Evolutionary conservation across 2,113 vertebrate species (phyloP), one percentile per base, ranked within the genome.

Genomic region (Misgurnus anguillicaudatus): DNA sequence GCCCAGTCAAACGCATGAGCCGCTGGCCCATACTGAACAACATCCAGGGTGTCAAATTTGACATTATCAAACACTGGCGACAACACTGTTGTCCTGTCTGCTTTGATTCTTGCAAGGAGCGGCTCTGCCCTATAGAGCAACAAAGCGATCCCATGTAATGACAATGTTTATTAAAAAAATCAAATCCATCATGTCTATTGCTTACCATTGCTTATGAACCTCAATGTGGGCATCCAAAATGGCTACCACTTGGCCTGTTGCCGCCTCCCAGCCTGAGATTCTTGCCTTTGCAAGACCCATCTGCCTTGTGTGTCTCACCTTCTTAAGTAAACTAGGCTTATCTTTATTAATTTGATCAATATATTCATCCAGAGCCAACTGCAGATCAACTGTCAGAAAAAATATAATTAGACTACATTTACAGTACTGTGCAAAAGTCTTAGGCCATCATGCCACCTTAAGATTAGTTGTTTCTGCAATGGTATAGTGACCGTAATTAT

Each of bases 211-310:
- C 1, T 79, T 0, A 0, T 93, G 91, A 55, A 94, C 94, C 86
- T 95, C 95, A 77, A 94, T 78, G 79, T 94, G 93, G 48, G 91
- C 92, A 36, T 95, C 94, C 80, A 94, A 79, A 77, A 95, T 94
- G 71, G 92, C 93, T 4, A 94, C 91, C 63, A 93, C 92, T 0
- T 95, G 93, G 0, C 91, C 94, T 0, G 17, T 78, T 24, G 94
- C 90, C 1, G 38, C 80, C 80, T 83, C 84, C 91, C 91, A 92
- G 5, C 92, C 94, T 0, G 91, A 91, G 64, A 94, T 84, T 14
- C 86, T 85, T 45, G 92, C 91, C 79, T 90, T 88, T 3, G 92
- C 88, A n/a, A 95, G 89, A 0, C 94, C 93, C 31, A 89, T 85
- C 82, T 89, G 91, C 82, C 89, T 65, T 0, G 78, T 39, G 72